Evolutionary conservation across 2,888 invertebrate species (phyloP), one percentile per base, ranked within the genome.

Genomic region (Drosophila nr. medialis): DNA sequence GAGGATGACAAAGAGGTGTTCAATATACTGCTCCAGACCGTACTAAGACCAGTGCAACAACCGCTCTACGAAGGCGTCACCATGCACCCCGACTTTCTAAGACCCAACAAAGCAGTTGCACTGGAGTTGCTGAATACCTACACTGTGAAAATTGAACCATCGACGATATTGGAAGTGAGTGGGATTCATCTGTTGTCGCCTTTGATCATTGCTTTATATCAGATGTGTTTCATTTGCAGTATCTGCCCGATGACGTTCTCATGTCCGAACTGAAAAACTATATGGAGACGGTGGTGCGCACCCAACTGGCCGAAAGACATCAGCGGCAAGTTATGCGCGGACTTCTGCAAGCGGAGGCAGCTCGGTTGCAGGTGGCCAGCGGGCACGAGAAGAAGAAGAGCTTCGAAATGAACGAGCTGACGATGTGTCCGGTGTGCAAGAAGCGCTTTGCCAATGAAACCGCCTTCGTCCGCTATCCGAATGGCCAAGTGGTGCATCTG

Each of bases 371-470:
- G 92, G 96, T 97, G 90, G 94, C 96, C 86, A 95, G 97, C 80
- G 95, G 97, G 92, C 95, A 95, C 83, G 95, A 96, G 87, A 97
- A 98, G 92, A 96, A 96, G 2, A 96, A 97, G 91, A 96, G 95
- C 90, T 96, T 99, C 54, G 93, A 96, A 2, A 96, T 99, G 80
- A 97, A 96, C 24, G 98, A 98, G 82, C 95, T 96, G 86, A 97
- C 96, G 90, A 95, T 97, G 63, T 99, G 99, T 92, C 95, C 96
- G 0, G 97, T 97, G 2, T 99, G 99, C 93, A 97, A 96, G 92
- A 99, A 99, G 91, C 95, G 97, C 64, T 99, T 99, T 93, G 96
- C 97, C 24, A 97, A 97, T 93, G 97, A 97, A 93, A 98, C 98
- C 94, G 98, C 99, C 30, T 97, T 99, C 93, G 97, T 98, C 8